phyloP scores from a whole-genome alignment of 2,888 invertebrate species.

The Rhorus exstirpatorius region DNA sequence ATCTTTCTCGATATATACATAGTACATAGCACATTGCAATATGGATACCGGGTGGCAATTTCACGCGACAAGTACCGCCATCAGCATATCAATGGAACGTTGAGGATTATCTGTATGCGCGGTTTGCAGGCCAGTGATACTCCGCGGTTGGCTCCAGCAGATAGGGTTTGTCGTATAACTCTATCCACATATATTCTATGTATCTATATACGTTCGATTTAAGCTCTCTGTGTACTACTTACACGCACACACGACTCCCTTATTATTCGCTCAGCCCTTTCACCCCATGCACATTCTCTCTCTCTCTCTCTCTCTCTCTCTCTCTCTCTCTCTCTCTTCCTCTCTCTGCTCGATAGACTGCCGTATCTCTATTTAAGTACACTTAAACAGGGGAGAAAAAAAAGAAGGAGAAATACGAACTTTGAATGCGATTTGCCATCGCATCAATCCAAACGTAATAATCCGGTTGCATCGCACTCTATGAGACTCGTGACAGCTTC shows the following conservation, averaged over 20 bases:
- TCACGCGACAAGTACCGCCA: conserved; percentile 86
- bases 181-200: conserved; percentile 34
- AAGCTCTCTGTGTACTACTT: conserved; percentile 42
- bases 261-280: conserved; percentile 62
- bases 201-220: conserved; percentile 36
- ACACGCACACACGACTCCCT: conserved; percentile 52
- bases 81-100: conserved; percentile 86
- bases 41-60: conserved; percentile 85
- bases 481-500: conserved; percentile 62
- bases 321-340: not conserved
- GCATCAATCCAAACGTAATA: conserved; percentile 50
- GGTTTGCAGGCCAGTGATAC: conserved; percentile 79
- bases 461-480: conserved; percentile 56
- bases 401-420: conserved; percentile 25
- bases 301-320: conserved; percentile 11
- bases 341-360: not conserved
- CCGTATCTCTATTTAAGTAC: conserved; percentile 53
- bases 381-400: conserved; percentile 8
- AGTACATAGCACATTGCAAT: conserved; percentile 73
- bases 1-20: conserved; percentile 15
- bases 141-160: conserved; percentile 84
- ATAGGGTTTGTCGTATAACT: conserved; percentile 81
- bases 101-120: conserved; percentile 83
- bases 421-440: conserved; percentile 36
- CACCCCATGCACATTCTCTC: conserved; percentile 23